These are phyloP conservation scores for Thalassarche chlororhynchos DNA, from an alignment of 2,113 vertebrate species.

Conservation along the genomic window DNA sequence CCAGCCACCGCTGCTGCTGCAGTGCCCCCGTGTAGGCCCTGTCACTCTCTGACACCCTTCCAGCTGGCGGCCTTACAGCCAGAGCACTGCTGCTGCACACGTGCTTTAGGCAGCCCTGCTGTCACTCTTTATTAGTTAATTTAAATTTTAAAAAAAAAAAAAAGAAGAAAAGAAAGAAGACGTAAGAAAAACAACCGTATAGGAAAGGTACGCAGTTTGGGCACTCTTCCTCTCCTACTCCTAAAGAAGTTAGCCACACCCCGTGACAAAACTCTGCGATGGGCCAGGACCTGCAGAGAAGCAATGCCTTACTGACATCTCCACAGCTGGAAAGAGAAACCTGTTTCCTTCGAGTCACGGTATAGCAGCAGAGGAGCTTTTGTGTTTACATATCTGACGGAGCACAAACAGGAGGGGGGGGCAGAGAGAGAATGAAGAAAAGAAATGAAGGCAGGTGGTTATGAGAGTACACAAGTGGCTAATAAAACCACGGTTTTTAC, in stretches of 20 bases:
- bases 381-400: fast-evolving
- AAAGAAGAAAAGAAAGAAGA: background rate
- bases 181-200: background rate
- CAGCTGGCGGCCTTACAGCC: background rate
- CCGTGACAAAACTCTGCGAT: background rate
- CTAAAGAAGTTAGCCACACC: background rate
- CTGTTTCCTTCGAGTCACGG: background rate
- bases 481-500: constrained; percentile 23
- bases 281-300: background rate
- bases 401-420: background rate
- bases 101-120: background rate
- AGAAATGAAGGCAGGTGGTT: background rate
- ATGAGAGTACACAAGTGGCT: background rate
- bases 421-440: background rate
- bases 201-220: background rate
- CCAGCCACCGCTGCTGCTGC: background rate
- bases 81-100: background rate
- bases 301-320: background rate
- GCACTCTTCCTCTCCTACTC: background rate
- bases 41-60: background rate
- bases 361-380: background rate
- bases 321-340: background rate
- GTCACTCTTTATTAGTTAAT: background rate
- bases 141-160: background rate
- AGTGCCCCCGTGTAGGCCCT: background rate